Base-by-base conservation (phyloP, 2,888 invertebrate species). In the Nemapogon koenigi region DNA sequence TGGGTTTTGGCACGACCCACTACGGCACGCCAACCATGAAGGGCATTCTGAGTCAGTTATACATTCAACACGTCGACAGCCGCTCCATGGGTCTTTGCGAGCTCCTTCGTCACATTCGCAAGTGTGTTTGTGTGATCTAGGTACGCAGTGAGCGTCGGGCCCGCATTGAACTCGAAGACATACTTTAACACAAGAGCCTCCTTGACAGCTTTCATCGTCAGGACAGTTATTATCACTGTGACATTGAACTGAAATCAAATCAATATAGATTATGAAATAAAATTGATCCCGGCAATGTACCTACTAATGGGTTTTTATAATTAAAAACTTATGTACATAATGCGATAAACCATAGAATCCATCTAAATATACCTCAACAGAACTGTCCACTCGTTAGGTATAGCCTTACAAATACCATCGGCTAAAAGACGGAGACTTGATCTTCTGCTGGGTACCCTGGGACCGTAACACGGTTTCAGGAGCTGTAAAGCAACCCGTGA, bases 211-310 rank as follows among this genome's bases (percentile, higher is more conserved):
- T 64, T 92, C 88, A 30, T 85, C 86, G 36, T 89, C 81, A 3
- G 91, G 86, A 59, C 95, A 95, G 47, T 94, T 93, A 37, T 87
- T 86, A 58, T 94, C 91, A 33, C 87, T 86, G 49, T 90, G 86
- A 54, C 95, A 95, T 50, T 94, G 92, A 49, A 91, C 88, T 87
- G 62, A 33, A 78, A 72, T 43, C 44, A 41, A 47, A 43, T 39
- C 33, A 48, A 42, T 13, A 46, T 35, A 43, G 43, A 35, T 32
- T 28, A 40, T 22, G 43, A 35, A 35, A 29, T n/a, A n/a, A n/a
- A n/a, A n/a, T n/a, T n/a, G n/a, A n/a, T n/a, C n/a, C n/a, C n/a
- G n/a, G n/a, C n/a, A n/a, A n/a, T n/a, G n/a, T n/a, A n/a, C n/a
- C n/a, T n/a, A n/a, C n/a, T n/a, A n/a, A n/a, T n/a, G n/a, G n/a